Conservation (phyloP, 23 tunicate species). For the Trididemnum nubilum region DNA sequence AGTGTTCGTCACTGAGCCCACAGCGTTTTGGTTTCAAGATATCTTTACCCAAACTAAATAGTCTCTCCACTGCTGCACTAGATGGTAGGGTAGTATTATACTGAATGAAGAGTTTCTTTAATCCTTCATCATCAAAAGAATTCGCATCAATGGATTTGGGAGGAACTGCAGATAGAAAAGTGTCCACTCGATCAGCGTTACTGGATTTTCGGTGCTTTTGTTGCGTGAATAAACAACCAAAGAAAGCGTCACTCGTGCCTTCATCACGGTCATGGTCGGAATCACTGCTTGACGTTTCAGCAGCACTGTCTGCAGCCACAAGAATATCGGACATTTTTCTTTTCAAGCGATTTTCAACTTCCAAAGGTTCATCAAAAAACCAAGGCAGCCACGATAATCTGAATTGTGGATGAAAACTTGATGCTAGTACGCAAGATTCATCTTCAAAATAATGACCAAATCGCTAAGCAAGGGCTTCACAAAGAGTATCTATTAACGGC, state of each 20-base stretch:
- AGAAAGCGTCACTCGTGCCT: not conserved
- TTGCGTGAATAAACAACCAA: not conserved
- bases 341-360: not conserved
- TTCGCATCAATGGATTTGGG: too few relatives aligned
- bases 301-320: not conserved
- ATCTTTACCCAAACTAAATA: too few relatives aligned
- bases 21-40: too few relatives aligned
- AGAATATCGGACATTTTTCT: not conserved
- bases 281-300: not conserved
- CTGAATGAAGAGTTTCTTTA: too few relatives aligned
- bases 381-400: slow-evolving; percentile 17
- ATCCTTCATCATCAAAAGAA: too few relatives aligned
- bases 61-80: too few relatives aligned
- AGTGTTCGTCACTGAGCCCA: too few relatives aligned
- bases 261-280: not conserved
- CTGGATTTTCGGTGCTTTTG: too few relatives aligned
- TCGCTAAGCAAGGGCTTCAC: not conserved
- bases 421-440: not conserved
- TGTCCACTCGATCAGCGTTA: too few relatives aligned
- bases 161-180: too few relatives aligned
- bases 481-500: not conserved
- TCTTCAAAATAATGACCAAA: not conserved
- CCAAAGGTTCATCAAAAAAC: not conserved
- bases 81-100: too few relatives aligned
- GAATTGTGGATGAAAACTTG: slow-evolving; percentile 1